Evolutionary conservation across 2,888 invertebrate genomes (phyloP), one percentile per base, ranked within the genome.

Genomic region (Ptilodon capucinus): DNA sequence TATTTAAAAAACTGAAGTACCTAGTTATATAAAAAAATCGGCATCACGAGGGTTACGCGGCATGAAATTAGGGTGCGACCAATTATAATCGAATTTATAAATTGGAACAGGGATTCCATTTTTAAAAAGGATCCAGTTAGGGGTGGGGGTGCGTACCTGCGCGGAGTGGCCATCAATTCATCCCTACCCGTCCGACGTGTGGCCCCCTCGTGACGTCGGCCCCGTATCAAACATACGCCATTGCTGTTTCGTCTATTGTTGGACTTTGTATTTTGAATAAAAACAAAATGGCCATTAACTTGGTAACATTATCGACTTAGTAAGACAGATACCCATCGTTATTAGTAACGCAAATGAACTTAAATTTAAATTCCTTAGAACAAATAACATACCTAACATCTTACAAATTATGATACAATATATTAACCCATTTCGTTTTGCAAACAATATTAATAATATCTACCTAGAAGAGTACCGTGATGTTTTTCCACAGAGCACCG

Each of bases 121-220:
- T 81, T 79, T 70, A 68, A 76, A n/a, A 79, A 70, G 60, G 53
- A 54, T 48, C 65, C 70, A 57, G 66, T 64, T 70, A n/a, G 74
- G 68, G 39, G 25, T 40, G 68, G 60, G 63, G 82, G 77, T 76
- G 67, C 69, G 68, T 85, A 87, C 86, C 86, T 87, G 84, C 67
- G 73, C 64, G 65, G 68, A 73, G 76, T 72, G 76, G 80, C 83
- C 74, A 88, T 87, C 79, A 79, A 81, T 86, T 79, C 77, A 67
- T 70, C 79, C 76, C 83, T 81, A 82, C 82, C 73, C 68, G 50
- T 68, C 68, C 79, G 63, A 72, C 75, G 65, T 68, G 71, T 75
- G 74, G 72, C 71, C 64, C 74, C 62, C 65, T 59, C 62, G 69
- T 77, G 78, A 81, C 80, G 78, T 72, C 71, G 62, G 75, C 60